Evolutionary conservation across 2,797 vertebrate genomes (phyloP).

Genomic region (Calcarius lapponicus): DNA sequence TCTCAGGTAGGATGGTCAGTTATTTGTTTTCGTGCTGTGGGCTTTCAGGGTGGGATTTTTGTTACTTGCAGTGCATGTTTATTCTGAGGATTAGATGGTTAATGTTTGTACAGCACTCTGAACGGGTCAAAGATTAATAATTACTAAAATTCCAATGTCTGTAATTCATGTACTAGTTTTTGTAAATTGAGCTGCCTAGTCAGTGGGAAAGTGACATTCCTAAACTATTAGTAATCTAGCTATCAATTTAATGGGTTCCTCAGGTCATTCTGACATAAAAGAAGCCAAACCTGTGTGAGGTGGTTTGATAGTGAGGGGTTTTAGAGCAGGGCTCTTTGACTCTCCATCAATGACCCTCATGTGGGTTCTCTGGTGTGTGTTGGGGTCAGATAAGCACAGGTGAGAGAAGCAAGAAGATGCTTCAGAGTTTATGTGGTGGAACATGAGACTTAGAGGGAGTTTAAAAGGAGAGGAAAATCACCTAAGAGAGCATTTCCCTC

Average conservation of each 20-base stretch:
- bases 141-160: constrained; percentile 49
- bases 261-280: background rate
- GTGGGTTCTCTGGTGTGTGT: background rate
- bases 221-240: constrained; percentile 25
- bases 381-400: background rate
- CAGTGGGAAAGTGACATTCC: constrained; percentile 55
- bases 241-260: background rate
- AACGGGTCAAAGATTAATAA: constrained; percentile 56
- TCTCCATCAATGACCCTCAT: background rate
- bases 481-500: background rate
- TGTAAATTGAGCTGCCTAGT: constrained; percentile 1
- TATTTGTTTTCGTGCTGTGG: background rate
- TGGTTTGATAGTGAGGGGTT: background rate
- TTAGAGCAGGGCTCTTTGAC: background rate
- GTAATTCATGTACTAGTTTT: constrained; percentile 31
- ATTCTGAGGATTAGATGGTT: constrained; percentile 44
- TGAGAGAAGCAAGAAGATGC: background rate
- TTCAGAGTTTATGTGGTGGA: background rate
- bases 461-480: background rate
- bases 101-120: constrained; percentile 50
- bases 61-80: background rate
- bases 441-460: background rate
- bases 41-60: background rate
- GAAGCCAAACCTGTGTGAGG: background rate
- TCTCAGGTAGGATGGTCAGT: background rate